Conservation (phyloP, 1,140 invertebrate species). For the Conus betulinus region DNA sequence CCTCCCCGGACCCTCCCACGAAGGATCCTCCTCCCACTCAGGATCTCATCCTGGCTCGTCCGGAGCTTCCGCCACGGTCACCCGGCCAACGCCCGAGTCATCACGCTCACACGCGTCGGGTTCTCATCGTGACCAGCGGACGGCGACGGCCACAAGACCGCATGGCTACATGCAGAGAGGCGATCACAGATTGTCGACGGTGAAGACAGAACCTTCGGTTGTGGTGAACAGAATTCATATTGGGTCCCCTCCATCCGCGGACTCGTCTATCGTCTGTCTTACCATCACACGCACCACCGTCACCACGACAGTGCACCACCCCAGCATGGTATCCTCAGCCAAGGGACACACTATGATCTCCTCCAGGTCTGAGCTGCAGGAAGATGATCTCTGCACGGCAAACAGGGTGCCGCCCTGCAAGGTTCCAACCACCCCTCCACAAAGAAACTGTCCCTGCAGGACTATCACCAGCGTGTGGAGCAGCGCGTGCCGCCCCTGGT, state of each 20-base stretch:
- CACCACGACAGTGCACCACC: background rate
- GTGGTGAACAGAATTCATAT: background rate
- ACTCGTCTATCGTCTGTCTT: background rate
- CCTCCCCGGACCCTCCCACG: too few relatives aligned
- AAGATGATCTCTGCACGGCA: background rate
- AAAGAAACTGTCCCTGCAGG: background rate
- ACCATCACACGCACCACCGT: background rate
- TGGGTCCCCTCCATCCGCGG: background rate
- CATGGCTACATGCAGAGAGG: background rate
- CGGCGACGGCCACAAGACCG: too few relatives aligned
- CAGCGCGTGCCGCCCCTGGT: background rate
- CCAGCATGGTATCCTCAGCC: background rate
- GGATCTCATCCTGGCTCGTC: too few relatives aligned
- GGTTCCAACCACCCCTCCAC: background rate
- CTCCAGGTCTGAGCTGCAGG: background rate
- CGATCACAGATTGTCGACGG: background rate
- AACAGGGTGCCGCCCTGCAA: background rate
- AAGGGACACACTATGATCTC: background rate
- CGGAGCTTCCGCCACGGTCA: too few relatives aligned
- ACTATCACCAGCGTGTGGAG: slow-evolving; percentile 11
- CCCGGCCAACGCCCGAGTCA: too few relatives aligned
- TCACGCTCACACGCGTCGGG: too few relatives aligned
- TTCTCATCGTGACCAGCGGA: too few relatives aligned
- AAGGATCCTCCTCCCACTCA: too few relatives aligned
- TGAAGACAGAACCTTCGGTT: background rate